phyloP scores from a whole-genome alignment of 2,797 vertebrate genomes.

The Danio albolineatus region DNA sequence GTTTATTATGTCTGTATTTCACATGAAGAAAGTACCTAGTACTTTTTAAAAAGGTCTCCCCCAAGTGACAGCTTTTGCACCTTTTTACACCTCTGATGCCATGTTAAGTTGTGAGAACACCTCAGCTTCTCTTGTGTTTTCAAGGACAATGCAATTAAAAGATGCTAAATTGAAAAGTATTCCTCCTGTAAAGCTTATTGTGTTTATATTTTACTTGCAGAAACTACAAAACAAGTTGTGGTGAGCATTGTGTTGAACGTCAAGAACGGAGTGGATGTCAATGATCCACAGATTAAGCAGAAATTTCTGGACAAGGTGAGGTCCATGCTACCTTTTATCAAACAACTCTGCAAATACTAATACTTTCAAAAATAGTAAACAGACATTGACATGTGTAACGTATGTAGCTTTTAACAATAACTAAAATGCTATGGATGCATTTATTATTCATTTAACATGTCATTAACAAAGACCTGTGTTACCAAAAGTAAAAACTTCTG shows the following conservation, averaged over 20 bases:
- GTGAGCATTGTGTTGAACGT: slow-evolving; percentile 1
- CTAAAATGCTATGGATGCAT: no score
- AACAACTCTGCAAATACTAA: neutral
- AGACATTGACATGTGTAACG: neutral
- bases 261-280: neutral
- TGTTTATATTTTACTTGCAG: neutral
- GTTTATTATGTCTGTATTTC: neutral
- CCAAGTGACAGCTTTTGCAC: no score
- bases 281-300: neutral
- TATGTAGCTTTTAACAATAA: no score
- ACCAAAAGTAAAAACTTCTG: neutral
- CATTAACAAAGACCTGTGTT: neutral
- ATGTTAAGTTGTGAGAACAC: no score
- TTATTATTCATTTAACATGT: no score
- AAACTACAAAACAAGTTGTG: neutral
- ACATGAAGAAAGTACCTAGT: no score
- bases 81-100: no score
- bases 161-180: neutral
- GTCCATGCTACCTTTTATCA: neutral
- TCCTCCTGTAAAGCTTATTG: neutral
- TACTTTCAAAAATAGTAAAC: neutral
- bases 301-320: slow-evolving; percentile 17
- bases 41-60: no score
- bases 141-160: neutral
- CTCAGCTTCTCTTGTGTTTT: neutral